A percentile compares a stretch with the other conserved stretches of the same genome.
phyloP scores from a whole-genome alignment of 2,888 invertebrate species.

The Conistra vaccinii region DNA sequence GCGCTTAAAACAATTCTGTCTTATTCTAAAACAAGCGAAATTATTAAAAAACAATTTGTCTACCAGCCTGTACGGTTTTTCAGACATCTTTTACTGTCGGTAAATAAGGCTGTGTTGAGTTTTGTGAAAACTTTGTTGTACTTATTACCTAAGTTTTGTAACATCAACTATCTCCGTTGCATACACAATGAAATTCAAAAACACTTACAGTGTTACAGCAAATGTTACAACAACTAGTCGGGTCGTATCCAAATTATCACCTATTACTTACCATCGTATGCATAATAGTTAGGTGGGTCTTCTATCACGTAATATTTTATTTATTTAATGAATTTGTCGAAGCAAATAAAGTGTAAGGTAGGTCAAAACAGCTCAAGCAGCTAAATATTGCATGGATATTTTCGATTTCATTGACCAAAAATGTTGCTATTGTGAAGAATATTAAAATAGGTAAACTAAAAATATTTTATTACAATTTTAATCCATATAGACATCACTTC shows the following conservation, averaged over 20 bases:
- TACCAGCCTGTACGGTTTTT: neutral
- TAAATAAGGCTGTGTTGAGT: neutral
- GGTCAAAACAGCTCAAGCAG: neutral
- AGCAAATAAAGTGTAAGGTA: neutral
- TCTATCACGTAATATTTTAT: neutral
- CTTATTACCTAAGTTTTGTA: neutral
- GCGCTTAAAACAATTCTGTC: neutral
- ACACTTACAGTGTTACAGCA: neutral
- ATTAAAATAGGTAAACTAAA: neutral
- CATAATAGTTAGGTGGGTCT: neutral
- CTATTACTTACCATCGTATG: no score
- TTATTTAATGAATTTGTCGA: neutral
- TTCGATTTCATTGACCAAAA: neutral
- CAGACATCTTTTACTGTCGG: neutral
- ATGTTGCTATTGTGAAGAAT: neutral
- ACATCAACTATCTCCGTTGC: neutral
- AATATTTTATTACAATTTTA: neutral
- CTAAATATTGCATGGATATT: neutral
- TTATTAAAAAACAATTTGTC: neutral
- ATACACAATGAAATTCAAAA: neutral
- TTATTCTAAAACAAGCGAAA: neutral
- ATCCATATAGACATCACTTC: neutral
- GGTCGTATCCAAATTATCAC: slow-evolving; percentile 24
- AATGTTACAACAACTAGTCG: slow-evolving; percentile 12
- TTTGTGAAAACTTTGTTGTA: neutral